phyloP scores from a whole-genome alignment of 2,797 vertebrate species.

The Lagocephalus sceleratus region DNA sequence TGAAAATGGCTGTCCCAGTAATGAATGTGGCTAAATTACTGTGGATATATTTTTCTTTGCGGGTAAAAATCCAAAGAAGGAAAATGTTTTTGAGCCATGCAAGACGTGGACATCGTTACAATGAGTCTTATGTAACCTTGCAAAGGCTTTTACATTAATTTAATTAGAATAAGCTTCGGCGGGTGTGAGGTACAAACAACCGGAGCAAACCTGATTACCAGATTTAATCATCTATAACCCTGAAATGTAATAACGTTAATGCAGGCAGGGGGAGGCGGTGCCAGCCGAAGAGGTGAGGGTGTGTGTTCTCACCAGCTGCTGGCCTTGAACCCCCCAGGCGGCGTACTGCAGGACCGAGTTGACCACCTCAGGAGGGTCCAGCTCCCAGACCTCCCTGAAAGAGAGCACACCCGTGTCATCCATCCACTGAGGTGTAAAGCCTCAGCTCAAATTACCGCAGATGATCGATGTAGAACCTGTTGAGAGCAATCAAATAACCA shows the following conservation, averaged over 20 bases:
- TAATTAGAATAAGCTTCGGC: neutral
- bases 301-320: slow-evolving; percentile 66
- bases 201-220: neutral
- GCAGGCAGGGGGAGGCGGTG: neutral
- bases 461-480: no score
- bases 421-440: no score
- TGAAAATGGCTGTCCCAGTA: no score
- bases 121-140: neutral
- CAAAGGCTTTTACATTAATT: neutral
- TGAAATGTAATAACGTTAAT: neutral
- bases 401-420: slow-evolving; percentile 4
- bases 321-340: slow-evolving; percentile 75
- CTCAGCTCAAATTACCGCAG: neutral
- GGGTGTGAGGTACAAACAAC: neutral
- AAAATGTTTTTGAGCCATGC: no score
- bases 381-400: slow-evolving; percentile 74
- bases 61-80: no score
- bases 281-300: neutral
- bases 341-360: slow-evolving; percentile 77
- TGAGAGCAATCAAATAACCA: no score
- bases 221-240: neutral
- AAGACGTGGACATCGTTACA: neutral
- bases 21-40: no score
- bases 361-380: slow-evolving; percentile 76
- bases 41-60: no score